Evolutionary conservation across 2,113 vertebrate species (phyloP).

Genomic region (Thalassarche chlororhynchos): DNA sequence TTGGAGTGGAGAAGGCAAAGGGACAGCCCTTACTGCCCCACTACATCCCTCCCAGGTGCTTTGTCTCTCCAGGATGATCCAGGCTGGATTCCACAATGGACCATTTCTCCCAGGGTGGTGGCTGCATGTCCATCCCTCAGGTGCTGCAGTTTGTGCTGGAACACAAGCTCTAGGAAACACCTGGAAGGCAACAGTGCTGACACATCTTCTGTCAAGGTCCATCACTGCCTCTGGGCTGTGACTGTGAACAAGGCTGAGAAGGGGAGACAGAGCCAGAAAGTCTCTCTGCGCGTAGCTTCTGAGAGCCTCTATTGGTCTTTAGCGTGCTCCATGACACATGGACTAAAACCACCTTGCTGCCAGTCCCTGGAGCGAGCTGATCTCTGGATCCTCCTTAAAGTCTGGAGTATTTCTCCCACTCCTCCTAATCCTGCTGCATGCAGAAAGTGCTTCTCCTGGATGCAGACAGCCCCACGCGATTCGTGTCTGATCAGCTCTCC

Average conservation of each 20-base stretch:
- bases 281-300: background rate
- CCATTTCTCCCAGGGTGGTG: background rate
- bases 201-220: background rate
- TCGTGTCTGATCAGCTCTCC: background rate
- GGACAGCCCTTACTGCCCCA: background rate
- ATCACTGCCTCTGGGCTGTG: background rate
- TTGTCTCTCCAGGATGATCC: background rate
- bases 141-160: background rate
- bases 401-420: background rate
- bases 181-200: background rate
- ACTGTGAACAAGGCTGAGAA: background rate
- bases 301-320: background rate
- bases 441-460: background rate
- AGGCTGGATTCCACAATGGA: background rate
- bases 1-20: background rate
- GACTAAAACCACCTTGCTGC: background rate
- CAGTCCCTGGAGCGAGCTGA: background rate
- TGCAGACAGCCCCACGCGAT: background rate
- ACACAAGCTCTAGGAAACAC: background rate
- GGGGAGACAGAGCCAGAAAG: background rate
- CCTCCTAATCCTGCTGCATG: background rate
- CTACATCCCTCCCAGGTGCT: fast-evolving
- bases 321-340: background rate
- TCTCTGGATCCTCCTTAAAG: background rate
- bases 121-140: background rate